phyloP scores from a whole-genome alignment of 35 echinoderm and acorn worm genomes.

The Strongylocentrotus purpuratus region DNA sequence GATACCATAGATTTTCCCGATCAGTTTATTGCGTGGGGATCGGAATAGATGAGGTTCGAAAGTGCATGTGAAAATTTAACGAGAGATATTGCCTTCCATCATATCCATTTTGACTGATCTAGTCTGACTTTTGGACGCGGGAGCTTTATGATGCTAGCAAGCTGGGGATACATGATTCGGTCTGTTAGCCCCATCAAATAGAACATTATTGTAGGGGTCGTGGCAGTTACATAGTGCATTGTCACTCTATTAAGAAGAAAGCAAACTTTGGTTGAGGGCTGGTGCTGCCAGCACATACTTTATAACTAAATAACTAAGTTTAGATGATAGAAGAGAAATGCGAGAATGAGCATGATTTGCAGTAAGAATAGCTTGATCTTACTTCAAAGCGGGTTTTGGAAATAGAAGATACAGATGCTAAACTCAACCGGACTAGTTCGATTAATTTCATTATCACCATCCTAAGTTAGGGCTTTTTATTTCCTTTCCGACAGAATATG shows the following conservation, averaged over 20 bases:
- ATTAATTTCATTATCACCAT: neutral
- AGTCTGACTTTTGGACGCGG: neutral
- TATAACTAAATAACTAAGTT: neutral
- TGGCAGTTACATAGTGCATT: neutral
- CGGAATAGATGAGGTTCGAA: neutral
- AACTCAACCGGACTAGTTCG: neutral
- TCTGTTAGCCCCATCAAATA: neutral
- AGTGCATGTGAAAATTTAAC: slow-evolving; percentile 3
- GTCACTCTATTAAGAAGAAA: neutral
- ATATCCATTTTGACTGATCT: neutral
- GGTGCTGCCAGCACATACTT: neutral
- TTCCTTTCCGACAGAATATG: neutral
- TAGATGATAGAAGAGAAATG: neutral
- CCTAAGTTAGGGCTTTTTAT: neutral
- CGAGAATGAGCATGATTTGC: neutral
- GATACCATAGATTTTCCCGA: neutral
- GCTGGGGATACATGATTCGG: neutral
- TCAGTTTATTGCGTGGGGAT: neutral
- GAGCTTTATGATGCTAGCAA: neutral
- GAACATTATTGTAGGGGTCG: neutral
- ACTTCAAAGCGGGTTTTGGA: neutral
- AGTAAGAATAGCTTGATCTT: neutral
- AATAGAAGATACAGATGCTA: neutral
- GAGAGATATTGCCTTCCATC: neutral
- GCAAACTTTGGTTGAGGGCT: neutral